Percentiles rank a stretch among this genome's conserved stretches.
Evolutionary conservation across 2,888 invertebrate genomes (phyloP).

Genomic region (Sipha maydis): DNA sequence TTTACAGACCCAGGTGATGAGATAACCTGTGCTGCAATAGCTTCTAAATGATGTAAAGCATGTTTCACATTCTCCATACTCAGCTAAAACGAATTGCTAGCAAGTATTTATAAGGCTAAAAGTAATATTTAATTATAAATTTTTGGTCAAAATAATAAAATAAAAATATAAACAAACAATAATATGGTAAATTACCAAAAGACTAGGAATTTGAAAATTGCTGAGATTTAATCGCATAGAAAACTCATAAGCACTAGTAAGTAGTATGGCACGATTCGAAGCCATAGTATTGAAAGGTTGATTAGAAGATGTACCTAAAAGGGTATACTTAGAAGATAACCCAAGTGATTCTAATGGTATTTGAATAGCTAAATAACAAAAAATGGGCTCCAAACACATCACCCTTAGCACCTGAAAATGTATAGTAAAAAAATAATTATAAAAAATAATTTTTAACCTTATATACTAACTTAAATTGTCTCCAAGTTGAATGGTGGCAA

Average conservation of each 20-base stretch:
- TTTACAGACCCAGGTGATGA: constrained; percentile 71
- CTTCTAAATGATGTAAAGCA: constrained; percentile 87
- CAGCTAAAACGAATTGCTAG: constrained; percentile 81
- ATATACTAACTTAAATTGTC: constrained; percentile 74
- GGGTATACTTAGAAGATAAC: constrained; percentile 75
- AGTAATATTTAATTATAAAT: constrained; percentile 53
- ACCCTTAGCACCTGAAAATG: constrained; percentile 78
- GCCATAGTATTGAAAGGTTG: constrained; percentile 76
- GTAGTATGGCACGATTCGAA: constrained; percentile 85
- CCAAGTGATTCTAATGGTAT: constrained; percentile 70
- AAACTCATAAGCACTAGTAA: constrained; percentile 96
- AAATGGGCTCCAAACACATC: constrained; percentile 91
- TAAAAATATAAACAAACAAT: not conserved
- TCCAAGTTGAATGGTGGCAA: constrained; percentile 76
- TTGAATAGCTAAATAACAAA: constrained; percentile 92
- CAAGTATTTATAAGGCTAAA: constrained; percentile 84
- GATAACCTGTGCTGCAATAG: constrained; percentile 76
- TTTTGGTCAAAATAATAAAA: constrained; percentile 41
- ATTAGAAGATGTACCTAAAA: constrained; percentile 81
- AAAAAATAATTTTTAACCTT: not conserved
- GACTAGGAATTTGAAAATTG: constrained; percentile 77
- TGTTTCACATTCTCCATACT: constrained; percentile 74
- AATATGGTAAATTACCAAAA: constrained; percentile 73
- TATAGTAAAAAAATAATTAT: constrained; percentile 19
- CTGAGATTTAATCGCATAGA: constrained; percentile 83